phyloP scores from a whole-genome alignment of 2,113 vertebrate species.

The Dicaeum eximium region DNA sequence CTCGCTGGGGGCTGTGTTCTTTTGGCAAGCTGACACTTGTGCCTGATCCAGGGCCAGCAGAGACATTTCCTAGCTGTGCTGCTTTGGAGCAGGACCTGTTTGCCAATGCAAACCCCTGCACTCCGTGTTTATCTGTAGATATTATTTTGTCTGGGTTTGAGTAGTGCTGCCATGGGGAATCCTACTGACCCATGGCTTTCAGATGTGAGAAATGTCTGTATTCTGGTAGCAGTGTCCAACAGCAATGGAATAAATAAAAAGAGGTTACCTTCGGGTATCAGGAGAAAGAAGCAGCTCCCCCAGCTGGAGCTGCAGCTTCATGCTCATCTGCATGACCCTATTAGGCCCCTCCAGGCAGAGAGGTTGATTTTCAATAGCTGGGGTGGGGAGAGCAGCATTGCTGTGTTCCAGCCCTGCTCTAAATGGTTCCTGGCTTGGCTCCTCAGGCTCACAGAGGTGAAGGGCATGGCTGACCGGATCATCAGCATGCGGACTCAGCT shows the following conservation, averaged over 20 bases:
- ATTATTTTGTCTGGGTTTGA: not conserved
- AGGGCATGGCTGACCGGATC: conserved; percentile 93
- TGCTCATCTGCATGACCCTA: not conserved
- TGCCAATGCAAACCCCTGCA: not conserved
- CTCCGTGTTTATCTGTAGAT: not conserved
- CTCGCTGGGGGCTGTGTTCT: not conserved
- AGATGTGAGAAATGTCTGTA: not conserved
- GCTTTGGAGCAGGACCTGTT: not conserved
- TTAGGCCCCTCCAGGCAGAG: not conserved
- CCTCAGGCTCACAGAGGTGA: conserved; percentile 88
- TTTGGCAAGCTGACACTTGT: not conserved
- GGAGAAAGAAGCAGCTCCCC: not conserved
- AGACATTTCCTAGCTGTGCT: not conserved
- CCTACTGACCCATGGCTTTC: not conserved
- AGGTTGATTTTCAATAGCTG: not conserved
- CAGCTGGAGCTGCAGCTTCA: not conserved
- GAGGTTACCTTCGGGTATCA: not conserved
- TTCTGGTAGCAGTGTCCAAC: not conserved
- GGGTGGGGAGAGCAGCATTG: not conserved
- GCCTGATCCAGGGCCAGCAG: not conserved
- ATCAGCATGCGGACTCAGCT: conserved; percentile 94
- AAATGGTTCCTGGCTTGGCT: not conserved
- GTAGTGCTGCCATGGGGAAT: not conserved
- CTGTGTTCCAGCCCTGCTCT: not conserved
- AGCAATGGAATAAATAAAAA: not conserved